A percentile compares a stretch with the other conserved stretches of the same genome.
Evolutionary conservation across 2,113 vertebrate genomes (phyloP).

Genomic region (Mixornis gularis): DNA sequence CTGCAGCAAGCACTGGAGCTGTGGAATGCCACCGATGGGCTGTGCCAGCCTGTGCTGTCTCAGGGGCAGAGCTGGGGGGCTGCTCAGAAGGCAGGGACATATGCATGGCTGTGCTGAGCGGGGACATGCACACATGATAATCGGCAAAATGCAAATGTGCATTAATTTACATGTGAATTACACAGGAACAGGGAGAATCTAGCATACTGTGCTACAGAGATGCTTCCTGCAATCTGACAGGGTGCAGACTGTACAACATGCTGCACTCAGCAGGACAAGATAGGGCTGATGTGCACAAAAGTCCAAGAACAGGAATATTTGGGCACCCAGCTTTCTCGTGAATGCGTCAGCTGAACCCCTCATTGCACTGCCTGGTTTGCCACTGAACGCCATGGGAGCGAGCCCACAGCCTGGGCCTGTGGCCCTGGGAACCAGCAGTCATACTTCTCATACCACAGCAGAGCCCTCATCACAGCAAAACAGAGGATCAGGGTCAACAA

Average conservation of each 20-base stretch:
- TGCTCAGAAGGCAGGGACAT: neutral
- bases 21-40: neutral
- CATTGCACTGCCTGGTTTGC: neutral
- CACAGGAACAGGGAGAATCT: neutral
- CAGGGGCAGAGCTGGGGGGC: neutral
- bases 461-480: neutral
- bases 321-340: neutral
- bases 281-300: neutral
- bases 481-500: conserved; percentile 28
- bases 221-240: neutral
- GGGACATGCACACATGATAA: accelerated
- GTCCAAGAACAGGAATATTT: neutral
- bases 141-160: neutral
- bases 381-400: neutral
- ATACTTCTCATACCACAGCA: neutral
- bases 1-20: neutral
- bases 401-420: neutral
- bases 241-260: neutral
- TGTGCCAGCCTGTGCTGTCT: neutral
- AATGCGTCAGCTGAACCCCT: neutral
- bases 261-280: neutral
- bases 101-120: neutral
- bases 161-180: conserved; percentile 20
- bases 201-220: neutral
- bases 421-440: neutral